Evolutionary conservation across 2,888 invertebrate species (phyloP), one percentile per base, ranked within the genome.

Genomic region (Cerastoderma edule): DNA sequence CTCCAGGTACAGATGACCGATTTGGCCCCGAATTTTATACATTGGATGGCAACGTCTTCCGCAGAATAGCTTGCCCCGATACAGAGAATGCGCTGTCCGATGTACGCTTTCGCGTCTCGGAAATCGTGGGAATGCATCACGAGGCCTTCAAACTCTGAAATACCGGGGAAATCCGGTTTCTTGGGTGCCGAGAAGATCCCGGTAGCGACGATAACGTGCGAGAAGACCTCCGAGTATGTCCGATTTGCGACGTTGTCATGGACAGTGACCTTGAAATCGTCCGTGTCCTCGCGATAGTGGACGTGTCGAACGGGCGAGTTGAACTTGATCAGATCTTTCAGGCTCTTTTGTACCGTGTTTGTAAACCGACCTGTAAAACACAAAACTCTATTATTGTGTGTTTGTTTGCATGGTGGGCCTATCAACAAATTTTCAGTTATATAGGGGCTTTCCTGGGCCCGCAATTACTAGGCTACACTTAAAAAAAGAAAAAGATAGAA

Each of bases 101-200:
- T 63, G 65, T 75, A 83, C 24, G 77, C 70, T 16, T 8, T 22
- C 0, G 75, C 72, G 28, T 74, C 67, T 28, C 79, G 54, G 66
- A 79, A 79, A 53, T 83, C 75, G 53, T 83, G 72, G 0, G 79
- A 70, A 53, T 83, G 79, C 13, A 83, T n/a, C 1, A 79, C 63
- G 22, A 69, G 63, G 8, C 83, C 78, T 10, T 24, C n/a, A 48
- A 83, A 83, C 13, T 35, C 50, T 5, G 75, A 75, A 1, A 80
- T 67, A 2, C 83, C 83, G 10, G 56, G 50, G 66, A 71, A 72
- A 0, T 32, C 24, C 5, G 83, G 79, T 63, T 67, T 65, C 13
- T 83, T 73, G 28, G 83, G 72, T 2, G 50, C 24, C 10, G 63
- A 65, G 30, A 83, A 83, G 8, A 75, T 70, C 1, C 83, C 83